Evolutionary conservation across 2,113 vertebrate genomes (phyloP), one percentile per base, ranked within the genome.

Genomic region (Myocastor coypus): DNA sequence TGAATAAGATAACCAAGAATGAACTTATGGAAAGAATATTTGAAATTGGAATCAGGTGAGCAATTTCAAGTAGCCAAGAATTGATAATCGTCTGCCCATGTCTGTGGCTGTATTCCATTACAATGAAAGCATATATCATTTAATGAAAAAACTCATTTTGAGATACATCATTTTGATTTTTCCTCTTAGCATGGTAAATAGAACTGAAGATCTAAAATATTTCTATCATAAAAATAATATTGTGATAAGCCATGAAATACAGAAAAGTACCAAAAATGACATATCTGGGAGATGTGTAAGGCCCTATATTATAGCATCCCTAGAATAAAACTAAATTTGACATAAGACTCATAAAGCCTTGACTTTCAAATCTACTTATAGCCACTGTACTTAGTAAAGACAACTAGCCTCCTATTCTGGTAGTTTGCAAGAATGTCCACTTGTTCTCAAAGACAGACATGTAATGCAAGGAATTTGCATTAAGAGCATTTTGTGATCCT

Each of bases 361-460:
- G 34, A 69, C 80, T 94, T 96, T 80, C 84, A 34, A 73, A 73
- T 85, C 61, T 92, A 64, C 77, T 95, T 68, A 93, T 16, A 96
- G 89, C 59, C 14, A 0, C 75, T 55, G 69, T 71, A 19, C 52
- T 40, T 82, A 94, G 61, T 69, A 96, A 85, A 93, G 91, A 97
- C 52, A 95, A 92, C 87, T 61, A 84, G 83, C 64, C 71, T 96
- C 92, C 96, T 96, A 88, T 95, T 94, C 82, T 96, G 92, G 93
- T 86, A 55, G 0, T 84, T 82, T 91, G 82, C 17, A 95, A 96
- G 97, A 98, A 98, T 97, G 97, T 94, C 94, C 97, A 97, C 37
- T 97, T 97, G 97, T 95, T 97, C 90, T 95, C 92, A 94, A 95
- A 95, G 94, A 90, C 46, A 95, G 69, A 84, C 32, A 63, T 34